Base-by-base conservation (phyloP, 2,113 vertebrate species). In the Speoplatyrhinus poulsoni region DNA sequence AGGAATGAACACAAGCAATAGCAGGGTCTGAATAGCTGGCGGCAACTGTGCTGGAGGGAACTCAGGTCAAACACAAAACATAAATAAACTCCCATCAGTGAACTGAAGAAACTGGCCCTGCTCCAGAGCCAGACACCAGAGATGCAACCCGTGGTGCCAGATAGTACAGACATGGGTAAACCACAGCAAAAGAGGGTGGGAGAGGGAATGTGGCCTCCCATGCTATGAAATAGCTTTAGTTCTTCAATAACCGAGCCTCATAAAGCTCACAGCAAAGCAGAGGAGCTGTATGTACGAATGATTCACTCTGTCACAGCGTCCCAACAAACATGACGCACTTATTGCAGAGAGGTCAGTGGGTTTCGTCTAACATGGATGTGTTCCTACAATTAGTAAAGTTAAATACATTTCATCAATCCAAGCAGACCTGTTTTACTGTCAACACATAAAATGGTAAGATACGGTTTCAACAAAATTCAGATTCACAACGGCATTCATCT, bases 41-140 rank as follows among this genome's bases (percentile, higher is more conserved):
- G 69, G 63, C 59, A 64, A 72, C 67, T 74, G 19, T 49, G 69
- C 73, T 36, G 58, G 32, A 57, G 67, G 36, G 57, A 62, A 17
- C 62, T 67, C 12, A 63, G 67, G 69, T 74, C 72, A 80, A 54
- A 76, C 32, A 59, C 48, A 76, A 52, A 70, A 75, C 71, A 58
- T 71, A 69, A 73, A 82, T 69, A 79, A 83, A 72, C 58, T 26
- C 47, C 48, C 26, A 62, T 52, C 2, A 2, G 16, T 69, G 33
- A 62, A 52, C 13, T 67, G 16, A 75, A 61, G 49, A 49, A 79
- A 57, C 50, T 60, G 60, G 60, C 63, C 54, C 65, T 26, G 67
- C 73, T 69, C 32, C 46, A 56, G 53, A 26, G 6, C 36, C 62
- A 69, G 62, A 36, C 55, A 52, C 32, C 13, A 32, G 59, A 62